Base-by-base conservation (phyloP, 64 coral and sea anemone genomes). In the Pocillopora verrucosa region DNA sequence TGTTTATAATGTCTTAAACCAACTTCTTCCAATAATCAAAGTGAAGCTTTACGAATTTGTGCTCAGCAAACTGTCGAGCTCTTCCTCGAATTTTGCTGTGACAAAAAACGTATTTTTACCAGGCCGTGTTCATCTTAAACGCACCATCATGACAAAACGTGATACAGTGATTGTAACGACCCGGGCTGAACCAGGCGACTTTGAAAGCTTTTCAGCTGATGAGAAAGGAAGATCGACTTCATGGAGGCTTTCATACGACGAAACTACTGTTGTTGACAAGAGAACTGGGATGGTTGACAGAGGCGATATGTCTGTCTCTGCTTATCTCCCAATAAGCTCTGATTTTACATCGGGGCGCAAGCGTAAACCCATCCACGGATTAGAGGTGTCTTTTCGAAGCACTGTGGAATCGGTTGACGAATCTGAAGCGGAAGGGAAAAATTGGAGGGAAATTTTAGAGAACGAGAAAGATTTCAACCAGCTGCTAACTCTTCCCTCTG, bases 21-120 rank as follows among this genome's bases (percentile, higher is more conserved):
- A 92, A 45, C 74, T 92, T n/a, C 56, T 92, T 73, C 90, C 90
- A 1, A 76, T 74, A 36, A 68, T 92, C 11, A 87, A 92, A 67
- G 65, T 92, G 56, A 82, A 87, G 72, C 75, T 92, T 10, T 92
- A 87, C 51, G 90, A 92, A 77, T 80, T 87, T 41, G 36, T 92
- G 34, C 36, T 92, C 2, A 92, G 84, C 51, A 84, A 87, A 59
- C 41, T 87, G 2, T 68, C 76, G 0, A 85, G 82, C 56, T 85
- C 82, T 72, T 45, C 63, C 1, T 56, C 63, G 14, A 37, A 22
- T 5, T 15, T n/a, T 72, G 82, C 26, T 17, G 22, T 85, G 37
- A 19, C 70, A 72, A 85, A 72, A 72, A 63, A 85, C n/a, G 82
- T 63, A 57, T 72, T 57, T 72, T 57, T 85, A 22, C 82, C 82